Evolutionary conservation across 2,113 vertebrate species (phyloP).

Genomic region (Paedocypris sp.): DNA sequence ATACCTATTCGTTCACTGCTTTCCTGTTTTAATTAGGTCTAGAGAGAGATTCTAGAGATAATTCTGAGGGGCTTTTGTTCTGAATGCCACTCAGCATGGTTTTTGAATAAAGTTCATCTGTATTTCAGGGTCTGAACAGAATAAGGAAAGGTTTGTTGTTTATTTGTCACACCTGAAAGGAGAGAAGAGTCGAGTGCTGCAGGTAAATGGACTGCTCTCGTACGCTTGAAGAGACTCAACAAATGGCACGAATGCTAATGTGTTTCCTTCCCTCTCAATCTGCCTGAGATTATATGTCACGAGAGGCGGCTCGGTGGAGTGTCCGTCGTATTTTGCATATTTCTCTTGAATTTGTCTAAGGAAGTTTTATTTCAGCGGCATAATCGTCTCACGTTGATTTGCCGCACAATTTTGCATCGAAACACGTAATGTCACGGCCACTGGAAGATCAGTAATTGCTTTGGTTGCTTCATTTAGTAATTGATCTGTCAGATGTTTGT

Average conservation of each 20-base stretch:
- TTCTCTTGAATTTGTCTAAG: background rate
- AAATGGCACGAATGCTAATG: slow-evolving; percentile 20
- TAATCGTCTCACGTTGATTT: too few species aligned
- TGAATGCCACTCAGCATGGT: too few species aligned
- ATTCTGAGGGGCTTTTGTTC: too few species aligned
- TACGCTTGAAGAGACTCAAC: slow-evolving; percentile 4
- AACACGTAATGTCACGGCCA: background rate
- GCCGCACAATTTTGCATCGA: too few species aligned
- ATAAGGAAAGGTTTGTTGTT: background rate
- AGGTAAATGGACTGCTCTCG: slow-evolving; percentile 9
- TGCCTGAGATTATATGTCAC: background rate
- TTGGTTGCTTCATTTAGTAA: slow-evolving; percentile 11
- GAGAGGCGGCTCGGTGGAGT: background rate
- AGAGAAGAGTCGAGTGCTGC: slow-evolving; percentile 9
- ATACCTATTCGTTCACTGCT: too few species aligned
- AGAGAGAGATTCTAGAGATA: too few species aligned
- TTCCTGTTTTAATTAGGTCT: too few species aligned
- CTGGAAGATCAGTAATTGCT: background rate
- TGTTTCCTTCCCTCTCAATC: background rate
- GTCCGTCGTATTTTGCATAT: background rate
- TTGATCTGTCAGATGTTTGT: slow-evolving; percentile 1
- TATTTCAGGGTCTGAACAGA: background rate
- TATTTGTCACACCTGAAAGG: slow-evolving; percentile 7
- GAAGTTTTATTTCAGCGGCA: background rate
- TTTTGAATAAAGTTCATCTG: too few species aligned